Percentiles rank a stretch among this genome's conserved stretches.
Evolutionary conservation across 2,888 invertebrate genomes (phyloP).

Genomic region (Hyles lineata): DNA sequence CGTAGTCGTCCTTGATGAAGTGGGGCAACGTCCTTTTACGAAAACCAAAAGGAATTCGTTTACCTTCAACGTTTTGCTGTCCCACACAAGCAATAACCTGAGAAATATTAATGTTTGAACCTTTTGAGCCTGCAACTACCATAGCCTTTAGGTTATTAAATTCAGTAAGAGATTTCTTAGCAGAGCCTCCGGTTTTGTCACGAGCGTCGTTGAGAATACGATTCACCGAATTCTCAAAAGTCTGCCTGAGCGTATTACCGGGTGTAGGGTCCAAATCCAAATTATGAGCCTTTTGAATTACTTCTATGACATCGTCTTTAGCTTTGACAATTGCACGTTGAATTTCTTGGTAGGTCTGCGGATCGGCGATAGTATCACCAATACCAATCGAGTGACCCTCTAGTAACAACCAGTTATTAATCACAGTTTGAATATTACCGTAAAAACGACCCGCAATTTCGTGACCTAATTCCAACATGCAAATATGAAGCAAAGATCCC

Average conservation of each 20-base stretch:
- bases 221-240: slow-evolving; percentile 99
- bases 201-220: slow-evolving; percentile 99
- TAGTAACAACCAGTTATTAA: slow-evolving; percentile 98
- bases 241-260: slow-evolving; percentile 99
- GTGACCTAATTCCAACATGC: slow-evolving; percentile 98
- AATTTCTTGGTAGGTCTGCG: slow-evolving; percentile 98
- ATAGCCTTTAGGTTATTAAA: slow-evolving; percentile 99
- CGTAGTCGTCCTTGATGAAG: slow-evolving; percentile 99
- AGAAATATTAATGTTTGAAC: slow-evolving; percentile 99
- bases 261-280: slow-evolving; percentile 99
- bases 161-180: slow-evolving; percentile 99
- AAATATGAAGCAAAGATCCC: slow-evolving; percentile 98
- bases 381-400: slow-evolving; percentile 99
- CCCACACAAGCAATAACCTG: slow-evolving; percentile 99
- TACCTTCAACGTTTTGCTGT: slow-evolving; percentile 99
- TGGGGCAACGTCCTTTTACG: slow-evolving; percentile 99
- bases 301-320: slow-evolving; percentile 99
- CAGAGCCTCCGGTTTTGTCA: slow-evolving; percentile 99
- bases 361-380: slow-evolving; percentile 99
- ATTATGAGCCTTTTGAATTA: slow-evolving; percentile 99
- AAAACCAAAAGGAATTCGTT: slow-evolving; percentile 99
- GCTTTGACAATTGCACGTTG: slow-evolving; percentile 99
- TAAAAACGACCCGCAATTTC: slow-evolving; percentile 98
- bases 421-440: slow-evolving; percentile 99
- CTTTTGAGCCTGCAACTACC: slow-evolving; percentile 99